Evolutionary conservation across 2,797 vertebrate genomes (phyloP).

Genomic region (Malurus leucopterus): DNA sequence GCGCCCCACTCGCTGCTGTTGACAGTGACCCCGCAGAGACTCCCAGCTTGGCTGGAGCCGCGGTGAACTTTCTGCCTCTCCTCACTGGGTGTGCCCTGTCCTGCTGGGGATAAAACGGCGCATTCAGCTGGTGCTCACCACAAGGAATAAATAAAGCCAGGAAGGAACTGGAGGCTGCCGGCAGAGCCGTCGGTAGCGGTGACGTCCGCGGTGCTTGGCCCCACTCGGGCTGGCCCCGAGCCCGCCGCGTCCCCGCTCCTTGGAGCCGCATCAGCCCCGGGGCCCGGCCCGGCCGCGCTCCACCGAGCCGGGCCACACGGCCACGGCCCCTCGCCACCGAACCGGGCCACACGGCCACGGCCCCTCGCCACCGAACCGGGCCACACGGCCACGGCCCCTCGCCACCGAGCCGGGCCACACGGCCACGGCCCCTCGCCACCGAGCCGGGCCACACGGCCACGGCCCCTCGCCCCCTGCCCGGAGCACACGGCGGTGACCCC

Average conservation of each 20-base stretch:
- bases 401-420: neutral
- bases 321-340: neutral
- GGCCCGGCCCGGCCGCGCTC: neutral
- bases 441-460: neutral
- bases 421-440: neutral
- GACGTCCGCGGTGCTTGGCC: neutral
- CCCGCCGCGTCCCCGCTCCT: neutral
- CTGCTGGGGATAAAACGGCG: neutral
- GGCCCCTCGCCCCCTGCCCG: neutral
- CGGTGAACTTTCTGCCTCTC: constrained; percentile 12
- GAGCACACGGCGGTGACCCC: neutral
- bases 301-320: neutral
- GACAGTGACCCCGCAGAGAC: neutral
- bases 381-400: neutral
- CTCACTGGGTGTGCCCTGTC: constrained; percentile 31
- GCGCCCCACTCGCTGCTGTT: neutral
- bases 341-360: neutral
- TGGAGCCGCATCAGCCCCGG: neutral
- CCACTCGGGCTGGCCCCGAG: neutral
- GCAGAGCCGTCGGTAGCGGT: neutral
- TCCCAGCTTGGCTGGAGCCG: constrained; percentile 13
- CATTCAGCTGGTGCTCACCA: constrained; percentile 19
- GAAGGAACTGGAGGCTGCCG: constrained; percentile 10
- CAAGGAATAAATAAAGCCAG: constrained; percentile 44
- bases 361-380: neutral